Conservation (phyloP, 2,113 vertebrate genomes). For the Mohoua ochrocephala region DNA sequence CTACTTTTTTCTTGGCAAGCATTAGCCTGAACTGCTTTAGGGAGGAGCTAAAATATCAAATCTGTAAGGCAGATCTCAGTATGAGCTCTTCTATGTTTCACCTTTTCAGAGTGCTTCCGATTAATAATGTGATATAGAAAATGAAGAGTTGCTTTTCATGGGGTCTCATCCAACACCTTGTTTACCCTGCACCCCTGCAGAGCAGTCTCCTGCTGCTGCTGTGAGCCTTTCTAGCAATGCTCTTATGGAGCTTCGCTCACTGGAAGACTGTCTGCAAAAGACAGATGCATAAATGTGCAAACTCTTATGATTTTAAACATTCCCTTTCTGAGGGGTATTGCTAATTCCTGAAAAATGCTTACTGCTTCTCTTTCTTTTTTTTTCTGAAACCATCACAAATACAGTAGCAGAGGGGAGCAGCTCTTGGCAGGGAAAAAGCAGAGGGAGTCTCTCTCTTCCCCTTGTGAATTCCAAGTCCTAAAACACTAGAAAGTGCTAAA, state of each 20-base stretch:
- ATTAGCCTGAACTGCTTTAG: neutral
- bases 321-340: neutral
- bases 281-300: neutral
- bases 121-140: neutral
- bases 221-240: neutral
- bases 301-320: neutral
- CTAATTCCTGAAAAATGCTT: neutral
- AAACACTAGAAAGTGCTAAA: slow-evolving; percentile 36
- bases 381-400: neutral
- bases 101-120: neutral
- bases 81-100: neutral
- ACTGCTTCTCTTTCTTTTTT: neutral
- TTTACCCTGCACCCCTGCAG: neutral
- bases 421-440: neutral
- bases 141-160: neutral
- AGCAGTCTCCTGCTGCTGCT: neutral
- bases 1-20: neutral
- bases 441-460: neutral
- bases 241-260: neutral
- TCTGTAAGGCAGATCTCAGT: neutral
- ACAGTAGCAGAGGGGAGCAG: neutral
- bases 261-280: neutral
- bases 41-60: neutral
- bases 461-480: slow-evolving; percentile 9
- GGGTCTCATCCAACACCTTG: neutral